Conservation (phyloP, 2,888 invertebrate genomes). For the Pollenia amentaria region DNA sequence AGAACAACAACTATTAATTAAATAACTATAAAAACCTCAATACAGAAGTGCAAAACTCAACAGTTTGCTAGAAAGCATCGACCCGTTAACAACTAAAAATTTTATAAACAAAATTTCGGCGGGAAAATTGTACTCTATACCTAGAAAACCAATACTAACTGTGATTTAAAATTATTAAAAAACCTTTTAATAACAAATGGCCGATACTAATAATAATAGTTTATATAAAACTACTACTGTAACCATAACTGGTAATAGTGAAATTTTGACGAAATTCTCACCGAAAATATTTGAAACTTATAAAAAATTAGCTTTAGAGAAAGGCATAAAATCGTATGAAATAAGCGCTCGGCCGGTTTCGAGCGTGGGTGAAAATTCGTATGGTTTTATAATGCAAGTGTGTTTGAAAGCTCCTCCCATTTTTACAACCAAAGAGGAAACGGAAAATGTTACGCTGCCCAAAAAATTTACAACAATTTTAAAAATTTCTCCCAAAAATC, state of each 20-base stretch:
- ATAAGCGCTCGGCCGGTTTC: constrained; percentile 65
- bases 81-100: constrained; percentile 36
- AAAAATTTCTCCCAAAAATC: constrained; percentile 80
- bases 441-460: background rate
- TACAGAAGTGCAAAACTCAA: constrained; percentile 48
- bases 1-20: constrained; percentile 55
- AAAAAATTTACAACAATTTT: constrained; percentile 75
- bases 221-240: constrained; percentile 31
- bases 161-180: constrained; percentile 14
- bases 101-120: constrained; percentile 8
- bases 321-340: constrained; percentile 58
- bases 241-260: constrained; percentile 42
- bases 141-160: background rate
- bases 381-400: constrained; percentile 76
- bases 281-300: constrained; percentile 62
- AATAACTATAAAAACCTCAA: constrained; percentile 70
- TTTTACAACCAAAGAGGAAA: constrained; percentile 10
- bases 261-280: constrained; percentile 61
- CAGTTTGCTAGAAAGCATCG: constrained; percentile 59
- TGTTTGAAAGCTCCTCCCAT: constrained; percentile 62
- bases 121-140: background rate
- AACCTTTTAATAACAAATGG: constrained; percentile 33
- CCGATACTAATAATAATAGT: constrained; percentile 38
- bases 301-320: constrained; percentile 62
- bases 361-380: constrained; percentile 77